A percentile compares a stretch with the other conserved stretches of the same genome.
phyloP scores from a whole-genome alignment of 2,113 vertebrate genomes.

The Dendrocopos noguchii region DNA sequence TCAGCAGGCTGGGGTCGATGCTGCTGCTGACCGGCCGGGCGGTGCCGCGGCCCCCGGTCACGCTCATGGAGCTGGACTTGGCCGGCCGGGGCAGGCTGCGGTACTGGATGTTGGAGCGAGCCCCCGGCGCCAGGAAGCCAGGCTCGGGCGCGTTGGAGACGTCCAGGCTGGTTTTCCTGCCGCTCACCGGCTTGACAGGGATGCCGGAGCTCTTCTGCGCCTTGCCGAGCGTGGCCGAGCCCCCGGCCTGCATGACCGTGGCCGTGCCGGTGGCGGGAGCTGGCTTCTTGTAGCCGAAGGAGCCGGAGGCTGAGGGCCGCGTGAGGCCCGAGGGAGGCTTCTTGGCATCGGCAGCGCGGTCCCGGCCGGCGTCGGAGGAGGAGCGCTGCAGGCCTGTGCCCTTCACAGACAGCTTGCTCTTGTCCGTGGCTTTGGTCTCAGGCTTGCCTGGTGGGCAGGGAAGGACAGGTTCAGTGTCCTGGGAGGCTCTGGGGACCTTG shows the following conservation, averaged over 20 bases:
- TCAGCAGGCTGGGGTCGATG: slow-evolving; percentile 85
- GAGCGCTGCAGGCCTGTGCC: slow-evolving; percentile 88
- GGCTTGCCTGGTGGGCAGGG: slow-evolving; percentile 75
- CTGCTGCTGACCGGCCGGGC: slow-evolving; percentile 88
- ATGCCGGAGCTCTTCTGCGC: slow-evolving; percentile 90
- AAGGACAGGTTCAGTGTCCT: not conserved
- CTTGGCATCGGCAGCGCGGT: slow-evolving; percentile 84
- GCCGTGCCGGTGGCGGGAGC: slow-evolving; percentile 80
- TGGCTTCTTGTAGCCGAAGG: slow-evolving; percentile 94
- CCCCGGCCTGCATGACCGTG: slow-evolving; percentile 89
- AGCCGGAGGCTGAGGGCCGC: slow-evolving; percentile 85
- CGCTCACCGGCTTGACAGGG: slow-evolving; percentile 88
- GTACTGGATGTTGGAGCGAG: slow-evolving; percentile 92
- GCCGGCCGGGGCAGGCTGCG: slow-evolving; percentile 95
- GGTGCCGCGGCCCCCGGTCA: slow-evolving; percentile 80
- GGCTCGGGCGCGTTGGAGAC: slow-evolving; percentile 84
- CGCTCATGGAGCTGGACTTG: slow-evolving; percentile 91
- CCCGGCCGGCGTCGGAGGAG: slow-evolving; percentile 91
- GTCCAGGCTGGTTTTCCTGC: slow-evolving; percentile 92
- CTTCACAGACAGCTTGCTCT: slow-evolving; percentile 88
- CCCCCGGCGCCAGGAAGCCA: slow-evolving; percentile 88
- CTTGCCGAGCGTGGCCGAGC: slow-evolving; percentile 83
- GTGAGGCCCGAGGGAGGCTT: slow-evolving; percentile 92
- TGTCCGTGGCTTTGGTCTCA: slow-evolving; percentile 87
- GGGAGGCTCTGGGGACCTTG: not conserved